Base-by-base conservation (phyloP, 2,888 invertebrate genomes). In the Chaitophorus viminalis region DNA sequence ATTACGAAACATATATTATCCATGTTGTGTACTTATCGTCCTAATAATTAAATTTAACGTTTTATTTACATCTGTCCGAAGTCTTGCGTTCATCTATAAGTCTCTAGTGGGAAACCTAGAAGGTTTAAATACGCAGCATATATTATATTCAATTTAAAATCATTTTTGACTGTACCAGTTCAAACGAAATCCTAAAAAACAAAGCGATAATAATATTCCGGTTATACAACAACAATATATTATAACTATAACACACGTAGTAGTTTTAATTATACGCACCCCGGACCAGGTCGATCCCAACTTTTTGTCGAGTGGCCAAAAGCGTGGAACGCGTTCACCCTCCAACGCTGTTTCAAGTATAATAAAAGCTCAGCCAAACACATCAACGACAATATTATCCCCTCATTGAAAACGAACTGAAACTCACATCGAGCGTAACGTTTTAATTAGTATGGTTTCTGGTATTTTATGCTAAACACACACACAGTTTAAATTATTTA, bases 371-470 rank as follows among this genome's bases (percentile, higher is more conserved):
- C 18, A 29, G 52, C 17, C 9, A 52, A 52, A 68, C 31, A 82
- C 70, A 25, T 70, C 70, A 31, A 82, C 31, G 70, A 82, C 72
- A 82, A 82, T 31, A 72, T 39, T 11, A 8, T 52, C 33, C 14
- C n/a, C 52, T 33, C n/a, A n/a, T 74, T 11, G 82, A 82, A 74
- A 83, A 74, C 29, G 14, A 74, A 74, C 74, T 60, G 14, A 52
- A 82, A 72, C 72, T 33, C 25, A 82, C 52, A 52, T 74, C 31
- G 74, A 74, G 74, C 74, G 74, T 60, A 74, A 83, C 82, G 82
- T 83, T 83, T 83, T 83, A 83, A 83, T 83, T 74, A 83, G 74
- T 60, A 60, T 54, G 72, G 82, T 72, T 72, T 72, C 25, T 17
- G 52, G 31, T 72, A 52, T 72, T 82, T 82, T 82, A 72, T 82